phyloP scores from a whole-genome alignment of 2,797 vertebrate genomes.

The Brachymystax lenok region DNA sequence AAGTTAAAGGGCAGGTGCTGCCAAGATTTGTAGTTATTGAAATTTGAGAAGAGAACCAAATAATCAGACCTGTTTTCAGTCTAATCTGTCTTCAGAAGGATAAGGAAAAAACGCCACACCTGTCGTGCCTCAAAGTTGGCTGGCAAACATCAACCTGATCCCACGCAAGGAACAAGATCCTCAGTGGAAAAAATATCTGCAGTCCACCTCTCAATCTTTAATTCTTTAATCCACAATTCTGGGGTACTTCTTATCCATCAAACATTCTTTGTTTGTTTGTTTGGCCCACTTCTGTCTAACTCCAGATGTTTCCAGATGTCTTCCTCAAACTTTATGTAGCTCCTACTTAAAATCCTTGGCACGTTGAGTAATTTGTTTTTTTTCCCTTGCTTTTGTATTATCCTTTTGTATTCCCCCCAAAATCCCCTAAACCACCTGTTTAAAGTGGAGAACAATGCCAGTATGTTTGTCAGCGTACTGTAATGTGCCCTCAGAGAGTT shows the following conservation, averaged over 20 bases:
- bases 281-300: neutral
- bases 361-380: neutral
- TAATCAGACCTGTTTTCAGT: conserved; percentile 13
- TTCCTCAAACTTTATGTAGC: neutral
- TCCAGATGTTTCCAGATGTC: conserved; percentile 49
- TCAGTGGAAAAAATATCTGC: conserved; percentile 11
- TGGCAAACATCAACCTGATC: neutral
- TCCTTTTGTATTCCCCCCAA: neutral
- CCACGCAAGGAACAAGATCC: conserved; percentile 18
- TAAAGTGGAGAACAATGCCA: neutral
- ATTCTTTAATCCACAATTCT: conserved; percentile 40
- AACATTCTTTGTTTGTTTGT: neutral
- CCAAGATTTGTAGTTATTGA: conserved; percentile 8
- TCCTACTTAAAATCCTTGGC: neutral
- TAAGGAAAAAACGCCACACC: conserved; percentile 28
- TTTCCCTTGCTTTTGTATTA: neutral
- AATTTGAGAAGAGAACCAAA: neutral
- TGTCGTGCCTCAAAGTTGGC: conserved; percentile 29
- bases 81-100: neutral
- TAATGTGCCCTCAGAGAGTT: conserved; percentile 22
- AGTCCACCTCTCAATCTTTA: conserved; percentile 23
- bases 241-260: conserved; percentile 29
- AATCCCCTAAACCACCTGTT: neutral
- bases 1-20: conserved; percentile 57
- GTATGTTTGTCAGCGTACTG: conserved; percentile 14